These are phyloP conservation scores for Stenotaenia linearis DNA, from an alignment of 2,888 invertebrate genomes.

Conservation along the genomic window DNA sequence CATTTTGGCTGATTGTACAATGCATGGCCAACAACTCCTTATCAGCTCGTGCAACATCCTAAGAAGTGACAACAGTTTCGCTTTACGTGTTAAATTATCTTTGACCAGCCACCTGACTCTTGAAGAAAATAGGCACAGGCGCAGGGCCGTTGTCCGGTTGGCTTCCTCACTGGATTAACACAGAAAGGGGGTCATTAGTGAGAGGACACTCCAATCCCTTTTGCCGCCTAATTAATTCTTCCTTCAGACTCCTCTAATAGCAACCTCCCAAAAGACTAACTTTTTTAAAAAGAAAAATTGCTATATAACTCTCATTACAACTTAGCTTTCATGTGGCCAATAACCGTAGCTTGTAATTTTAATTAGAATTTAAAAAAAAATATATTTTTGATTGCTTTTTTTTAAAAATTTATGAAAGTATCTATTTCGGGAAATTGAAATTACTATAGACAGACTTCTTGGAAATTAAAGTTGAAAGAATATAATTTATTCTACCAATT, in stretches of 20 bases:
- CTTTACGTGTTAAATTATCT: conserved; percentile 8
- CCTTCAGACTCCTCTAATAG: background rate
- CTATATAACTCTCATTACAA: background rate
- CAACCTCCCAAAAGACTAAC: background rate
- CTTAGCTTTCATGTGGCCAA: background rate
- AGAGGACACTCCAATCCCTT: conserved; percentile 26
- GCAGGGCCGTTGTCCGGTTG: background rate
- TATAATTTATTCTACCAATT: too few relatives aligned
- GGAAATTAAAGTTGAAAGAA: too few relatives aligned
- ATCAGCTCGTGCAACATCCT: background rate
- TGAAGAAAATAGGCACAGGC: background rate
- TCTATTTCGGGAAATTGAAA: too few relatives aligned
- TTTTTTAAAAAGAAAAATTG: background rate
- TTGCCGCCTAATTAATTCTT: conserved; percentile 20
- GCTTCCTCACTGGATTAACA: conserved; percentile 21
- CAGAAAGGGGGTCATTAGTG: conserved; percentile 26
- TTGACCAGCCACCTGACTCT: conserved; percentile 20
- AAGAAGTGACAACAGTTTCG: background rate
- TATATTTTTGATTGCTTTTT: too few relatives aligned
- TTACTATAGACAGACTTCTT: too few relatives aligned
- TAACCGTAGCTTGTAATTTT: background rate
- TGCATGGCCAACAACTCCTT: background rate
- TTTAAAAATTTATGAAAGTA: too few relatives aligned
- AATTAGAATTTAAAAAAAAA: background rate
- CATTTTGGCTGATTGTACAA: conserved; percentile 7